Conservation (phyloP, 1,140 invertebrate species). For the Drosophila micromelanica region DNA sequence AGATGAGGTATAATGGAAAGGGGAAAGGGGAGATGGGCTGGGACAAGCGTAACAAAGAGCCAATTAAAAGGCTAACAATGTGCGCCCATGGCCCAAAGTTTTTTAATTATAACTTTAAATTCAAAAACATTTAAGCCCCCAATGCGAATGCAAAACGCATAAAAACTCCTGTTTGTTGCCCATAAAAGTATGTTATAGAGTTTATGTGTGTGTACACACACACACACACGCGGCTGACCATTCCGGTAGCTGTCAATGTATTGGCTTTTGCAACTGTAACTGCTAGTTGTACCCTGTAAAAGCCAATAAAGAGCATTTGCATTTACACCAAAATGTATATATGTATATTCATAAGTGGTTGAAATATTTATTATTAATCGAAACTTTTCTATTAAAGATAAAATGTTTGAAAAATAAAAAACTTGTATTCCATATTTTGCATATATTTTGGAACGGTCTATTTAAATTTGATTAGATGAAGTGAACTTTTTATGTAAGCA, state of each 20-base stretch:
- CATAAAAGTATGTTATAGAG: constrained; percentile 79
- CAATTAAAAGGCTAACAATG: constrained; percentile 81
- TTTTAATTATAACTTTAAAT: constrained; percentile 83
- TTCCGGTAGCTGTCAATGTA: constrained; percentile 28
- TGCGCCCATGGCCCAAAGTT: constrained; percentile 61
- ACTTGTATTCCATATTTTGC: too few relatives aligned
- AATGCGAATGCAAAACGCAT: constrained; percentile 63
- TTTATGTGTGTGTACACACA: constrained; percentile 17
- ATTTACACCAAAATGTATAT: too few relatives aligned
- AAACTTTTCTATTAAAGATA: too few relatives aligned
- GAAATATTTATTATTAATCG: too few relatives aligned
- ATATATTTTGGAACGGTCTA: too few relatives aligned
- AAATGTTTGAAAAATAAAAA: too few relatives aligned
- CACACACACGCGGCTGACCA: constrained; percentile 22
- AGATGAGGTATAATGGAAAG: not conserved
- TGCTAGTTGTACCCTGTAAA: constrained; percentile 32
- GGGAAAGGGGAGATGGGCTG: too few relatives aligned
- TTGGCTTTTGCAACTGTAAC: constrained; percentile 42
- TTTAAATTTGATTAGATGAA: too few relatives aligned
- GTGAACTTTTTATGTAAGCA: too few relatives aligned
- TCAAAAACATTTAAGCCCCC: constrained; percentile 79
- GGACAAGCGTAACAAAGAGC: constrained; percentile 71
- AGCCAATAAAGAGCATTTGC: too few relatives aligned
- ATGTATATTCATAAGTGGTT: too few relatives aligned
- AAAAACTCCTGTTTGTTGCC: constrained; percentile 74